Percentiles rank a stretch among this genome's conserved stretches.
phyloP scores from a whole-genome alignment of 2,888 invertebrate species.

The Apamea epomidion region DNA sequence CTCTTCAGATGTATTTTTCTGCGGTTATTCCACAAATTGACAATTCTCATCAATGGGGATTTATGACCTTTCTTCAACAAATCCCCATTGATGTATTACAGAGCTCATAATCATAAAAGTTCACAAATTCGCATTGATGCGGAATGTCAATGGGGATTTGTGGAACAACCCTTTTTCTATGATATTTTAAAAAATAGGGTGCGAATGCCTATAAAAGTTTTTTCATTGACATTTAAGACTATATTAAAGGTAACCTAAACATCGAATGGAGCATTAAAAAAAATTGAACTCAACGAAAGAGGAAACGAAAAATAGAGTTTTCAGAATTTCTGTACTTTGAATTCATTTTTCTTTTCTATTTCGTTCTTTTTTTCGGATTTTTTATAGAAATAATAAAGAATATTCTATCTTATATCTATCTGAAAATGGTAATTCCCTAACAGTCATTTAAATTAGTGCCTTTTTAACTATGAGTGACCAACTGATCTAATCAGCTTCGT shows the following conservation, averaged over 20 bases:
- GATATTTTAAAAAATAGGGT: background rate
- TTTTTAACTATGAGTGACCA: background rate
- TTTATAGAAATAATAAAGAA: too few species aligned
- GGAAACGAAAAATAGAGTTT: background rate
- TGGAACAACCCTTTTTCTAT: background rate
- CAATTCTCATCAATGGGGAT: too few species aligned
- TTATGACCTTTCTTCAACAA: too few species aligned
- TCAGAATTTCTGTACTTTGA: background rate
- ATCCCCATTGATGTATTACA: too few species aligned
- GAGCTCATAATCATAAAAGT: too few species aligned
- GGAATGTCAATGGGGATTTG: too few species aligned
- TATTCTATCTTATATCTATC: background rate
- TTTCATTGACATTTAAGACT: too few species aligned
- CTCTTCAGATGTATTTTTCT: background rate
- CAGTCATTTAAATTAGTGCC: background rate
- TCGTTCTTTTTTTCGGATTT: too few species aligned
- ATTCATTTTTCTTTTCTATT: too few species aligned
- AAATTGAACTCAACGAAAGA: background rate
- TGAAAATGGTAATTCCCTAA: background rate
- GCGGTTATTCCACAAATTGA: too few species aligned
- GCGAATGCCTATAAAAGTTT: background rate
- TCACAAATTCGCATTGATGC: too few species aligned
- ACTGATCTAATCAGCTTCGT: conserved; percentile 12
- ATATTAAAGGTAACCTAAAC: background rate
- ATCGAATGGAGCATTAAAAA: conserved; percentile 42